phyloP scores from a whole-genome alignment of 2,797 vertebrate species.

The Artibeus lituratus region DNA sequence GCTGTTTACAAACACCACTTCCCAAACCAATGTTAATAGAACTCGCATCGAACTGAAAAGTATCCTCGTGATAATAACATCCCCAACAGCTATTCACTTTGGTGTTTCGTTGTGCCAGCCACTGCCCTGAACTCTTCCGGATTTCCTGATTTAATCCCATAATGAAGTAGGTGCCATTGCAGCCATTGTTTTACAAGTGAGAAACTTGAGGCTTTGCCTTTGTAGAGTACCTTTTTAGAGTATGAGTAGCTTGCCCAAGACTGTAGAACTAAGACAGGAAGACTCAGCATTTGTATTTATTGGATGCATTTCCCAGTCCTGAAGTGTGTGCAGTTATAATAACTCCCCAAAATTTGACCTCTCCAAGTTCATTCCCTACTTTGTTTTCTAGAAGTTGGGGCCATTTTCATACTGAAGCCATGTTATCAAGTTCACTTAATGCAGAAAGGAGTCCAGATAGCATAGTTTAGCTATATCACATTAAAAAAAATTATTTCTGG shows the following conservation, averaged over 20 bases:
- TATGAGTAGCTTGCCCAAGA: background rate
- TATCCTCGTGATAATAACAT: background rate
- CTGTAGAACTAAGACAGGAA: background rate
- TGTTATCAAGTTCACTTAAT: background rate
- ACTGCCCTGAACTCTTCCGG: background rate
- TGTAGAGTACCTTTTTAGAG: background rate
- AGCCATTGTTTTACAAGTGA: background rate
- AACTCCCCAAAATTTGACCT: background rate
- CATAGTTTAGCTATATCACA: background rate
- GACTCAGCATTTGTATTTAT: background rate
- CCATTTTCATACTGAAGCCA: background rate
- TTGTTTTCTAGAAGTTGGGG: background rate
- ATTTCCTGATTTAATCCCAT: background rate
- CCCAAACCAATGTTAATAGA: background rate
- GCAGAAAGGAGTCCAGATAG: background rate
- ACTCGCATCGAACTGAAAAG: background rate
- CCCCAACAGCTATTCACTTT: background rate
- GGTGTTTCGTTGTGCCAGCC: background rate
- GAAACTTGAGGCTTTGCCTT: background rate
- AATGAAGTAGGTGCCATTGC: background rate
- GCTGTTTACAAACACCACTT: background rate
- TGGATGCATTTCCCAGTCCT: background rate
- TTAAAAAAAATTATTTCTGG: background rate
- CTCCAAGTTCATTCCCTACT: background rate
- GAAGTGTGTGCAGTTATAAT: background rate